Conservation (phyloP, 1,140 invertebrate genomes). For the Coelopa frigida region DNA sequence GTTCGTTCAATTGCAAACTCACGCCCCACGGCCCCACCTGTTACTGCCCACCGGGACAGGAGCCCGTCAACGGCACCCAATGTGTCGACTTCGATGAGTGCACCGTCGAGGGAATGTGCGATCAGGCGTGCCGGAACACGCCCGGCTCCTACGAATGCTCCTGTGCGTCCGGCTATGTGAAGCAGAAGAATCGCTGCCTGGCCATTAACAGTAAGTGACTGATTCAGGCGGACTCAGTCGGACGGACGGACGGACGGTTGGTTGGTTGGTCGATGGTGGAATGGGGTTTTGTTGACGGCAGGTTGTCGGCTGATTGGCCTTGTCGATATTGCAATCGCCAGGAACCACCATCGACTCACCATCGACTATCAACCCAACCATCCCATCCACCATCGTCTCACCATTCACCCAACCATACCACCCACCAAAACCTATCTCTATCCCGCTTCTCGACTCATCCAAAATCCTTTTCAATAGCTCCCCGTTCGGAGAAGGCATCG, state of each 20-base stretch:
- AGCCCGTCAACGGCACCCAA: conserved; percentile 53
- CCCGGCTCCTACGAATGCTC: conserved; percentile 64
- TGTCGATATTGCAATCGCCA: too few species aligned
- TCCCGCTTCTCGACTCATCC: background rate
- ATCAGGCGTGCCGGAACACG: conserved; percentile 70
- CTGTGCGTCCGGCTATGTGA: conserved; percentile 67
- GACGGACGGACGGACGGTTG: too few species aligned
- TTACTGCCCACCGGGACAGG: conserved; percentile 65
- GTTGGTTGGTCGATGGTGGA: too few species aligned
- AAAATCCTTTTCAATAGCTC: conserved; percentile 19
- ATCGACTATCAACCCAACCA: too few species aligned
- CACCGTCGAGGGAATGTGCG: conserved; percentile 62
- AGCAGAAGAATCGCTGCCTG: conserved; percentile 51
- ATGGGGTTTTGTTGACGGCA: too few species aligned
- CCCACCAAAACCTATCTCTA: too few species aligned
- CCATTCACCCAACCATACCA: too few species aligned
- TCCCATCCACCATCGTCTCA: too few species aligned
- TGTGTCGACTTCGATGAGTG: conserved; percentile 74
- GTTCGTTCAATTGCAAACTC: conserved; percentile 58
- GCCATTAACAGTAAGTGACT: conserved; percentile 61
- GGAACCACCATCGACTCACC: too few species aligned
- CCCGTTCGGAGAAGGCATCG: conserved; percentile 25
- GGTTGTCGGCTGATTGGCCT: too few species aligned
- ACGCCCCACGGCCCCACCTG: conserved; percentile 63
- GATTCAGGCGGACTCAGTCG: too few species aligned